Percentiles rank a stretch among this genome's conserved stretches.
Evolutionary conservation across 2,797 vertebrate species (phyloP).

Genomic region (Sebastes melanostomus): DNA sequence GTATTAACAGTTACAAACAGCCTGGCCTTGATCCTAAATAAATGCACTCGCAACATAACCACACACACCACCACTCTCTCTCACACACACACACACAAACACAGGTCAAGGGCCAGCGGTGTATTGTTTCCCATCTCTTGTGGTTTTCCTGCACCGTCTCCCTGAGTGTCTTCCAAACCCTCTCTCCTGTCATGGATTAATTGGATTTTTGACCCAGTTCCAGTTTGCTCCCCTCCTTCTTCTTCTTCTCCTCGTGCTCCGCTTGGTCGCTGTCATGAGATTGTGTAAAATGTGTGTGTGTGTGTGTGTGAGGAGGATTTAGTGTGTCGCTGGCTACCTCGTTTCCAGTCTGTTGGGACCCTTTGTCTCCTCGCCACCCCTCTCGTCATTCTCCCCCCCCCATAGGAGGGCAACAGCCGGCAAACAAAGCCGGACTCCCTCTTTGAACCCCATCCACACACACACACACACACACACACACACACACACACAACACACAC

Average conservation of each 20-base stretch:
- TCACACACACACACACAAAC: slow-evolving; percentile 10
- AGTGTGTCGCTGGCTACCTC: slow-evolving; percentile 43
- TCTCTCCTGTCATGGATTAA: slow-evolving; percentile 73
- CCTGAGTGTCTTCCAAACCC: slow-evolving; percentile 37
- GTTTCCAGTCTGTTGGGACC: slow-evolving; percentile 50
- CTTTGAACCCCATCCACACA: slow-evolving; percentile 35
- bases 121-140: slow-evolving; percentile 53
- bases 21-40: slow-evolving; percentile 29
- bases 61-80: slow-evolving; percentile 2
- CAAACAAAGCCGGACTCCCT: slow-evolving; percentile 41
- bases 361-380: slow-evolving; percentile 56
- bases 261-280: slow-evolving; percentile 35
- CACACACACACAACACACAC: background rate
- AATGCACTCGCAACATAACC: background rate
- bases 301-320: slow-evolving; percentile 20
- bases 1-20: background rate
- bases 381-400: slow-evolving; percentile 8
- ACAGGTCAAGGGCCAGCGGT: slow-evolving; percentile 34
- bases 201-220: slow-evolving; percentile 79
- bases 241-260: slow-evolving; percentile 4
- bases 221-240: slow-evolving; percentile 52
- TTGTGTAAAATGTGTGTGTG: slow-evolving; percentile 14
- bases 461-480: background rate
- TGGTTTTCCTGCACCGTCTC: slow-evolving; percentile 38
- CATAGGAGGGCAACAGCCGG: slow-evolving; percentile 33